Base-by-base conservation (phyloP, 2,797 vertebrate genomes). In the Pangasius macronema region DNA sequence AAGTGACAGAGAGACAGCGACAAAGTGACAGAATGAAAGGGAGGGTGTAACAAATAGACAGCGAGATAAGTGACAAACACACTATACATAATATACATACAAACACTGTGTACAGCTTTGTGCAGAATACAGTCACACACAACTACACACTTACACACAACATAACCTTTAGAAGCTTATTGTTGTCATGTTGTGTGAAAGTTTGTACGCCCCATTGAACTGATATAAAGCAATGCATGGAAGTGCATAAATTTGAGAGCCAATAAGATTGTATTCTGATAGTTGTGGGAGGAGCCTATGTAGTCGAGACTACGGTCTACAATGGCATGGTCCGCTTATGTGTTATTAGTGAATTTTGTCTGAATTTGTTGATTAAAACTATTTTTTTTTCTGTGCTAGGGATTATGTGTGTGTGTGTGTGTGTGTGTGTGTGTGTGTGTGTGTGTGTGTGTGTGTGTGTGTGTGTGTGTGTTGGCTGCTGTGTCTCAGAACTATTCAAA, bases 401-500 rank as follows among this genome's bases (percentile, higher is more conserved):
- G 10, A 49, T 18, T 73, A 3, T 46, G 70, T 24, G 72, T 49
- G 39, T 73, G 36, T 42, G 68, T 72, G 68, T 75, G 22, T 75
- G 72, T 86, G 81, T 72, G 79, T 76, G 24, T 77, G 75, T 76
- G 27, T 77, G 75, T 30, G 27, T 76, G 80, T 65, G 55, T 83
- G 87, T 86, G 82, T 73, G 73, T 63, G 33, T 80, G 46, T 53
- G 73, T 76, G 75, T 77, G 49, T 55, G 75, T 55, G 49, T 77
- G 61, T 51, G 59, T 83, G 89, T 77, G 85, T 80, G 80, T 75
- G 36, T 81, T 79, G 33, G 85, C 39, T 13, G 33, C 39, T 39
- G 76, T 55, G 49, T 27, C 57, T 65, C 55, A 53, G 53, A 87
- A 24, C 91, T 92, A 91, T 81, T 57, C 80, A 91, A 92, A 89